Base-by-base conservation (phyloP, 2,888 invertebrate species). In the Drosophila tripunctata region DNA sequence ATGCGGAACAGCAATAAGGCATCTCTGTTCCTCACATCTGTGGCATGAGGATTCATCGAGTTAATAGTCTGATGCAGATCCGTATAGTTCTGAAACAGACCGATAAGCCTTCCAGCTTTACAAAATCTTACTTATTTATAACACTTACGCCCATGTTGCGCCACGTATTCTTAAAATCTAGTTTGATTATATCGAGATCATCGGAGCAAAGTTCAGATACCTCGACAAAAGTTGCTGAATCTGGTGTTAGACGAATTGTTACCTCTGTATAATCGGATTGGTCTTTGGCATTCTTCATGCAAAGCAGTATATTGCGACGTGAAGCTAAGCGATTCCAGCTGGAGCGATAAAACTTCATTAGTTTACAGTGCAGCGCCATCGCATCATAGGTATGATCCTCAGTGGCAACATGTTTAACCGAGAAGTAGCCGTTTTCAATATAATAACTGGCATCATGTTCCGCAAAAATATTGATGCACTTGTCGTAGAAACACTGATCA, bases 291-390 rank as follows among this genome's bases (percentile, higher is more conserved):
- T 56, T 60, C 15, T 85, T 82, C 65, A 88, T 81, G 47, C 81
- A 66, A 4, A 90, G 36, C 2, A 89, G 27, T 0, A 91, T 74
- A 51, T 88, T 81, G 7, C 91, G 84, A 5, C 89, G 83, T 3
- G 69, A 21, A 2, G 91, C 79, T 51, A 90, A 58, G n/a, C 89
- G 86, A 78, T 91, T 91, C 91, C 91, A 91, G 17, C 71, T 56
- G 0, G 89, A 90, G 3, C 63, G 74, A 27, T 30, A 47, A 54
- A 88, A 91, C 55, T 88, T 89, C 62, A 91, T 75, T n/a, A 70
- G 51, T 6, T 74, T 75, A 8, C 89, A 78, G 58, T 89, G 78
- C 2, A 89, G 24, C 0, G 88, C 87, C 78, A 90, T 90, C 2
- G 84, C 86, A 17, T 74, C 67, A 19, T 90, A 91, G 0, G 72